Base-by-base conservation (phyloP, 2,797 vertebrate genomes). In the Saxicola maurus region DNA sequence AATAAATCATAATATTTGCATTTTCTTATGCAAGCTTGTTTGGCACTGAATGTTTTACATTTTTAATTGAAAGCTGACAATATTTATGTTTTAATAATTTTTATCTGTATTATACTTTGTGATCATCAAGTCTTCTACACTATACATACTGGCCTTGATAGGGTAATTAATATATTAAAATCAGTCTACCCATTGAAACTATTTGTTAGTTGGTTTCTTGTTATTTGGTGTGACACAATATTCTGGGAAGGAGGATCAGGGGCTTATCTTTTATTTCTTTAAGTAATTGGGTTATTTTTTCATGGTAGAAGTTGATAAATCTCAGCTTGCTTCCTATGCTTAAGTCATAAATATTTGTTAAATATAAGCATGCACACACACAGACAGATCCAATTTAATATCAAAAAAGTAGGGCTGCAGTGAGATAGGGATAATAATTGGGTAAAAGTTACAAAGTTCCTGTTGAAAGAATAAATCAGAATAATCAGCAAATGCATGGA, bases 21-120 rank as follows among this genome's bases (percentile, higher is more conserved):
- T 91, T 90, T 94, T 94, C 28, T 5, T 84, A 84, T 35, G 48
- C 31, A 49, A 64, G 6, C 62, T 74, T 92, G 33, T 45, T 94
- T 90, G 91, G 25, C 19, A n/a, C 25, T 31, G 42, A 75, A 59
- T 52, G 28, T 79, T 59, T 77, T 92, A 68, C n/a, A 71, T 72
- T 93, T 92, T 92, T 77, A 90, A 80, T 91, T 78, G 74, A 55
- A 88, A 94, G 64, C 89, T 90, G 19, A 9, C 10, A 46, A 7
- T 40, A 49, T 43, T 69, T 30, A 3, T 48, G 8, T 35, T 95
- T 90, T 67, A 78, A 69, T 45, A 31, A 21, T 42, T 82, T 69
- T 59, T 46, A 13, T 57, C 11, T 55, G 3, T 31, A n/a, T 84
- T 40, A 4, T 35, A 45, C 30, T 57, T 79, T 35, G 40, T 64